These are phyloP conservation scores for Solenopsis invicta DNA, from an alignment of 1,140 invertebrate species.

Conservation along the genomic window DNA sequence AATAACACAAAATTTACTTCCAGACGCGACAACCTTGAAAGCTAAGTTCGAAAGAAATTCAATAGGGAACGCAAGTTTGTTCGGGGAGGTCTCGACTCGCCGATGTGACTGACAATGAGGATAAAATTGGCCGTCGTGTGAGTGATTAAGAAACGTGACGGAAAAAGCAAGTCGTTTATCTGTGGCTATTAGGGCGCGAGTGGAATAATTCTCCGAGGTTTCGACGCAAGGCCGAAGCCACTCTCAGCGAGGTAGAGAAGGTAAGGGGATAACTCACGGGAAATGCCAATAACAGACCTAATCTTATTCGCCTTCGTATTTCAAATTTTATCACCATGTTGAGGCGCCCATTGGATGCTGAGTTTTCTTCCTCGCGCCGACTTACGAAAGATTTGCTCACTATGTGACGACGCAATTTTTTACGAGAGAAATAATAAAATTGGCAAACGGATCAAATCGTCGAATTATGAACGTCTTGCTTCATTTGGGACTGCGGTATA, in stretches of 20 bases:
- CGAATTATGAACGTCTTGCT: background rate
- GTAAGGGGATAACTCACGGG: background rate
- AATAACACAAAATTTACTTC: background rate
- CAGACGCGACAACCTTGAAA: background rate
- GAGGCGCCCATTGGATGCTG: no score
- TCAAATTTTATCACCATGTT: slow-evolving; percentile 4
- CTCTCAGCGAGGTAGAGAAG: background rate
- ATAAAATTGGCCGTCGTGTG: background rate
- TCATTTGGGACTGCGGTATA: background rate
- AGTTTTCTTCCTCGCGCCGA: background rate
- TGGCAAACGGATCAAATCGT: background rate
- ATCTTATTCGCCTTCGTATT: slow-evolving; percentile 21
- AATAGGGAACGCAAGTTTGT: slow-evolving; percentile 16
- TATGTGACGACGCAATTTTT: background rate
- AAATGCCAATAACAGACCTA: background rate
- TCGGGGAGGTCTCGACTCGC: background rate
- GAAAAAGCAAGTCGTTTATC: slow-evolving; percentile 13
- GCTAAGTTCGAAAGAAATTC: slow-evolving; percentile 32
- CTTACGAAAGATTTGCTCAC: background rate
- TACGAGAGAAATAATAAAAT: background rate
- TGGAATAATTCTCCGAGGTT: slow-evolving; percentile 37
- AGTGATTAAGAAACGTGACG: slow-evolving; percentile 15
- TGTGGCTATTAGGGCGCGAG: background rate
- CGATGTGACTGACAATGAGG: background rate
- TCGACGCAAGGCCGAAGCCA: background rate